These are phyloP conservation scores for Brenthis daphne DNA, from an alignment of 2,888 invertebrate species.

Conservation along the genomic window DNA sequence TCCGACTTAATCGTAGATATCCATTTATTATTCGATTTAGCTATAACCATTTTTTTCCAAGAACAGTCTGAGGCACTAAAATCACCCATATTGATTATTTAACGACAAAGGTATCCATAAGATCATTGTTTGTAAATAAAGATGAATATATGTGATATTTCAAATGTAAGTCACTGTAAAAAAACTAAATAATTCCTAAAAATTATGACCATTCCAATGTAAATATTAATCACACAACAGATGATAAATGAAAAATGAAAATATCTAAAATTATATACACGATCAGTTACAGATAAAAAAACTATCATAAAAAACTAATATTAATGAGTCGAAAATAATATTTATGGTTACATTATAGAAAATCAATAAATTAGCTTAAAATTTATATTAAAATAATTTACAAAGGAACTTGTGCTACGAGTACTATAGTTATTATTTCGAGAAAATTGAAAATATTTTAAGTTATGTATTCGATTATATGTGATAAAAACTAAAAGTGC, in stretches of 20 bases:
- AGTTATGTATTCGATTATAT: slow-evolving; percentile 16
- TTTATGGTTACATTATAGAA: too few relatives aligned
- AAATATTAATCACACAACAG: slow-evolving; percentile 7
- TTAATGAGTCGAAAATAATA: too few relatives aligned
- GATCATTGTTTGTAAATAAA: slow-evolving; percentile 60
- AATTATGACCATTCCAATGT: slow-evolving; percentile 17
- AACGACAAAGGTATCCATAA: slow-evolving; percentile 73
- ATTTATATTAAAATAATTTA: too few relatives aligned
- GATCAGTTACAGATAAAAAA: too few relatives aligned
- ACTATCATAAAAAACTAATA: too few relatives aligned
- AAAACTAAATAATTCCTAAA: slow-evolving; percentile 7
- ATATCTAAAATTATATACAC: too few relatives aligned
- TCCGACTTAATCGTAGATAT: slow-evolving; percentile 59
- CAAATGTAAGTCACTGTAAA: slow-evolving; percentile 13
- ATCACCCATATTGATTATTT: slow-evolving; percentile 80
- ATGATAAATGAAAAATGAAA: neutral
- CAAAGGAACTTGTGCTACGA: too few relatives aligned
- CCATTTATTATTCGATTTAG: slow-evolving; percentile 70
- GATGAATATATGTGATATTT: slow-evolving; percentile 13
- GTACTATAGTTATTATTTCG: too few relatives aligned
- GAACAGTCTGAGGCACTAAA: slow-evolving; percentile 62
- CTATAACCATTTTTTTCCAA: slow-evolving; percentile 75
- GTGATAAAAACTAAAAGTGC: slow-evolving; percentile 10
- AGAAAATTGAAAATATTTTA: neutral
- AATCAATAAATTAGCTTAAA: too few relatives aligned